Evolutionary conservation across 2,888 invertebrate species (phyloP).

Genomic region (Syritta pipiens): DNA sequence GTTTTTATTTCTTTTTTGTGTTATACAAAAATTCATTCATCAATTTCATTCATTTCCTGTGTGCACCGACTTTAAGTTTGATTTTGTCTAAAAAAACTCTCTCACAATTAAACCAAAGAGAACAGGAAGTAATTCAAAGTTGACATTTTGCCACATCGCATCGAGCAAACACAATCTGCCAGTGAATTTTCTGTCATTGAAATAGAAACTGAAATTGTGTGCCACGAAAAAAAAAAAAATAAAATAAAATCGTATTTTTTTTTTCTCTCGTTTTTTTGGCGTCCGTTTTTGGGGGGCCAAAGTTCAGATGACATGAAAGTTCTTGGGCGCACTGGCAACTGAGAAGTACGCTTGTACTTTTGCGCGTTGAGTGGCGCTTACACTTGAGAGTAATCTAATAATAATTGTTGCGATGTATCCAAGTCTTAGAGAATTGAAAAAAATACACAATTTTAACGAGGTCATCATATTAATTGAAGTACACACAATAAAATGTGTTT

Average conservation of each 20-base stretch:
- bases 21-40: constrained; percentile 64
- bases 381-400: constrained; percentile 44
- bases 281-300: constrained; percentile 16
- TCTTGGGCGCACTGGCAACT: constrained; percentile 44
- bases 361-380: constrained; percentile 52
- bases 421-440: too few species aligned
- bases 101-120: background rate
- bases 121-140: constrained; percentile 33
- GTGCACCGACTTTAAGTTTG: constrained; percentile 16
- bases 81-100: constrained; percentile 22
- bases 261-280: background rate
- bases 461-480: constrained; percentile 21
- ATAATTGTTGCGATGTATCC: constrained; percentile 37
- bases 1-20: too few species aligned
- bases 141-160: constrained; percentile 54
- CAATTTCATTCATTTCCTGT: constrained; percentile 66
- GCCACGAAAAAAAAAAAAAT: constrained; percentile 7
- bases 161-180: constrained; percentile 19
- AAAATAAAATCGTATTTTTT: constrained; percentile 9
- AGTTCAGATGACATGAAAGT: constrained; percentile 54
- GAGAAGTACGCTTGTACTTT: constrained; percentile 22
- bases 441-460: constrained; percentile 26
- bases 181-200: constrained; percentile 38
- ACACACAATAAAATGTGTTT: constrained; percentile 17
- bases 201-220: constrained; percentile 50